A percentile compares a stretch with the other conserved stretches of the same genome.
These are phyloP conservation scores for Scaptomyza hsui DNA, from an alignment of 1,140 invertebrate species.

Conservation along the genomic window DNA sequence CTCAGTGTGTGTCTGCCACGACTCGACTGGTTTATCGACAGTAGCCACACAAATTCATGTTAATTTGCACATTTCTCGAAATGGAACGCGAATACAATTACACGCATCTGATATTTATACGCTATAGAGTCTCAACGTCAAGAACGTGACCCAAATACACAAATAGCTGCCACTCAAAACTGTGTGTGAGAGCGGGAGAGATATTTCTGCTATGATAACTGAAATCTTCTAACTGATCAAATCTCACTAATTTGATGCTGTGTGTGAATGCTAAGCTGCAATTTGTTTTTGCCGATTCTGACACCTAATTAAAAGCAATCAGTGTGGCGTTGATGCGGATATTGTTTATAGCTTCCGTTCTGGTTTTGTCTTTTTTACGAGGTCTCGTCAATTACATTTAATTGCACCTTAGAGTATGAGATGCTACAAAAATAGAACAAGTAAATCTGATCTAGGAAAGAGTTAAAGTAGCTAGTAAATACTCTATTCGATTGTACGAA, in stretches of 20 bases:
- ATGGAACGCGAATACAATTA: slow-evolving; percentile 63
- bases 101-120: slow-evolving; percentile 40
- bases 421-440: slow-evolving; percentile 4
- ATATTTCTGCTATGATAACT: slow-evolving; percentile 25
- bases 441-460: background rate
- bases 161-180: slow-evolving; percentile 52
- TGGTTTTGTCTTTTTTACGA: slow-evolving; percentile 17
- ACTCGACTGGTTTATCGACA: slow-evolving; percentile 40
- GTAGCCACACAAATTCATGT: slow-evolving; percentile 70
- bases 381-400: slow-evolving; percentile 52
- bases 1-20: background rate
- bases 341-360: slow-evolving; percentile 76
- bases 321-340: slow-evolving; percentile 41
- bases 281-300: slow-evolving; percentile 51
- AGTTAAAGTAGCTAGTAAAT: background rate
- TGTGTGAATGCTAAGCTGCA: slow-evolving; percentile 26
- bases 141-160: slow-evolving; percentile 80
- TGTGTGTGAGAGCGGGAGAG: slow-evolving; percentile 37
- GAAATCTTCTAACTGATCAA: slow-evolving; percentile 26
- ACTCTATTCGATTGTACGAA: background rate
- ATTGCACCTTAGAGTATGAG: slow-evolving; percentile 34
- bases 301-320: slow-evolving; percentile 65
- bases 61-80: slow-evolving; percentile 70
- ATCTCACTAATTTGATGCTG: slow-evolving; percentile 10
- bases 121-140: slow-evolving; percentile 18